phyloP scores from a whole-genome alignment of 2,797 vertebrate genomes.

The Cygnus olor region DNA sequence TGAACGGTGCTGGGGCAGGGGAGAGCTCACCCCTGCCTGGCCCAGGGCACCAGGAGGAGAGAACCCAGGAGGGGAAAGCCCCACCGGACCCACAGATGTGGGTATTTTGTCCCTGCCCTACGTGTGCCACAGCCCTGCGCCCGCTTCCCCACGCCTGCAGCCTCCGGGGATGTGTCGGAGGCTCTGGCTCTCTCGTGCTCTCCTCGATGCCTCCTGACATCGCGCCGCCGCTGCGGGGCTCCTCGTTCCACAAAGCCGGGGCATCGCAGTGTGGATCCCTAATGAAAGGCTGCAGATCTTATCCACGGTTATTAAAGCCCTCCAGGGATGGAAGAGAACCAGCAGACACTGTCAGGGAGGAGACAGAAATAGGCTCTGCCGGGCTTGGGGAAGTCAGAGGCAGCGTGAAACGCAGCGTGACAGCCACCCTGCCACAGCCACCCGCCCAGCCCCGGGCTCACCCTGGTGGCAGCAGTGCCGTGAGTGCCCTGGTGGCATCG shows the following conservation, averaged over 20 bases:
- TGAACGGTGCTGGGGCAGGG: neutral
- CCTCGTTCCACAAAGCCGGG: too few species aligned
- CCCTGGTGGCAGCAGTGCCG: neutral
- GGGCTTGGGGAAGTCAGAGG: neutral
- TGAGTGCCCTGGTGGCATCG: neutral
- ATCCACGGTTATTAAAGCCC: neutral
- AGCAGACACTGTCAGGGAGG: neutral
- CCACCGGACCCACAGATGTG: neutral
- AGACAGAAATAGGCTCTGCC: neutral
- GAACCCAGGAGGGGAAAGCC: accelerated
- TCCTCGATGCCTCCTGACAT: neutral
- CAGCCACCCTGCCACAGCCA: neutral
- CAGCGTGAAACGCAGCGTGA: neutral
- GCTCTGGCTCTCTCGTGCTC: neutral
- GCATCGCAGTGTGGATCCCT: neutral
- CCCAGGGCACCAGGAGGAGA: neutral
- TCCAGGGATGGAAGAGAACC: neutral
- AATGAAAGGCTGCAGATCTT: neutral
- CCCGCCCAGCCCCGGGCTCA: neutral
- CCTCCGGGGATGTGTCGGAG: neutral
- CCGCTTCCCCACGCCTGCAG: neutral
- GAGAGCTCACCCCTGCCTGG: neutral
- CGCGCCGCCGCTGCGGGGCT: accelerated
- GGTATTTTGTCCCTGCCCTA: neutral
- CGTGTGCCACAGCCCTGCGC: accelerated